These are phyloP conservation scores for Thripadectes ignobilis DNA, from an alignment of 2,797 vertebrate species.

Conservation along the genomic window DNA sequence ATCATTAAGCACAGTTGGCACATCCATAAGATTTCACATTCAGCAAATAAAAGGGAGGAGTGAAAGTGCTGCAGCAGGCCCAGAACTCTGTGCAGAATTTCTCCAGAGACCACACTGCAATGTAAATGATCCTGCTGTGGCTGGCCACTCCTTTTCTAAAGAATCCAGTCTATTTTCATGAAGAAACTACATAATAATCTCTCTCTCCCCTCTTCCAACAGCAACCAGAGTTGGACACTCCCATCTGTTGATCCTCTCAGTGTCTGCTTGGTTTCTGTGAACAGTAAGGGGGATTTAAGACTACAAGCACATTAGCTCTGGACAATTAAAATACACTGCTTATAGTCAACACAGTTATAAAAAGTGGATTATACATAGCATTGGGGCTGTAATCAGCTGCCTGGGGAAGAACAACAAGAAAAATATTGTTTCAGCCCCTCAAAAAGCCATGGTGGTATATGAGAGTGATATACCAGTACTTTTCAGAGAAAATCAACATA, in stretches of 20 bases:
- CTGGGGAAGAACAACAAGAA: neutral
- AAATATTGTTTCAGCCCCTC: neutral
- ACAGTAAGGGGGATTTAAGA: neutral
- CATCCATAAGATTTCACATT: neutral
- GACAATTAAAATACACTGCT: conserved; percentile 33
- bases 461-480: neutral
- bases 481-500: neutral
- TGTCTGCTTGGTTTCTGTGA: neutral
- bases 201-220: neutral
- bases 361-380: neutral
- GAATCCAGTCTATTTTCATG: conserved; percentile 2
- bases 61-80: neutral
- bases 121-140: neutral
- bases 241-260: neutral
- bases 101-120: neutral
- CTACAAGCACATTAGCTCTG: neutral
- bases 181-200: neutral
- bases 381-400: neutral
- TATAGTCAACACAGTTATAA: neutral
- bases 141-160: neutral
- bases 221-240: neutral
- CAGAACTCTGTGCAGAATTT: neutral
- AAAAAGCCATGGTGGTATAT: neutral
- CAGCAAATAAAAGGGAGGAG: neutral
- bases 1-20: neutral